Evolutionary conservation across 2,113 vertebrate genomes (phyloP), one percentile per base, ranked within the genome.

Genomic region (Bufo bufo): DNA sequence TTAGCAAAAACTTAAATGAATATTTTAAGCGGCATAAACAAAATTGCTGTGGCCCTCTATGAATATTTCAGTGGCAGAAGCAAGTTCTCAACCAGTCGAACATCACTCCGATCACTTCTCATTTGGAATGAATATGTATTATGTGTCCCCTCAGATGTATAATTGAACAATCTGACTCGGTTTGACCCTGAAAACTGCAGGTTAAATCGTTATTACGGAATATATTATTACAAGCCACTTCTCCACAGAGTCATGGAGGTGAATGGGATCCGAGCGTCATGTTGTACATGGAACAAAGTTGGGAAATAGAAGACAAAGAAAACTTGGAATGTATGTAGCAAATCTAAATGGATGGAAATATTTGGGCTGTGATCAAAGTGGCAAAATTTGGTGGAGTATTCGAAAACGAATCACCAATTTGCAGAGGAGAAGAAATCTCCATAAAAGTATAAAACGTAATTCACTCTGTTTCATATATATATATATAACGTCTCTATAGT

Each of bases 91-190:
- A n/a, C 77, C 74, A 66, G 82, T 23, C 50, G 52, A 84, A 89
- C 81, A 78, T 89, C 74, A 89, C 84, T 89, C 78, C 75, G 13
- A 66, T 66, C 16, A 56, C 43, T 66, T 65, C 81, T 89, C 82
- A 84, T 83, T 89, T 69, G 72, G 72, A 56, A 78, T 84, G 74
- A 89, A 89, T 78, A 84, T 84, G 87, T 65, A 84, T 89, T 78
- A 43, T 77, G 61, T 65, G 56, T 69, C 43, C 43, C 87, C 75
- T 89, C 72, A 66, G 81, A 89, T 89, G 87, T 84, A 84, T 89
- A 89, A 89, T 89, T 89, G 82, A 89, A 84, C 71, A 84, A 78
- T 83, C 71, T 84, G 65, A 80, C 86, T 87, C 8, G 3, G 58
- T 43, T 10, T 81, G 71, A 88, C 87, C 87, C 87, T 33, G 58